Evolutionary conservation across 2,888 invertebrate genomes (phyloP).

Genomic region (Thalpophila matura): DNA sequence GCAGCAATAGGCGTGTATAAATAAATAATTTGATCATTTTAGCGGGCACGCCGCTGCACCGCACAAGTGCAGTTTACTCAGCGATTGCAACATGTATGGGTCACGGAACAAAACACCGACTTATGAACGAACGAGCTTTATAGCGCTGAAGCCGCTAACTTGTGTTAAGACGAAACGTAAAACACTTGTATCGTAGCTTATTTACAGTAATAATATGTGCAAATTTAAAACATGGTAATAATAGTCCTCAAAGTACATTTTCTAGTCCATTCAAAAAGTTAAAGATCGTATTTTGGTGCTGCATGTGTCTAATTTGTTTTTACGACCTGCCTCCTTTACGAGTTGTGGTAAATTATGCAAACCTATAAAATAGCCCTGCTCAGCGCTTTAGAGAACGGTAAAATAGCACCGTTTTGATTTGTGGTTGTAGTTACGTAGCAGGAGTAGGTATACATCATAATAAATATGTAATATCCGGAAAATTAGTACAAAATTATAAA

Average conservation of each 20-base stretch:
- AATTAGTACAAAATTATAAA: no score
- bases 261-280: neutral
- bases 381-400: neutral
- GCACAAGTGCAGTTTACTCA: slow-evolving; percentile 68
- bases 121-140: slow-evolving; percentile 29
- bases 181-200: neutral
- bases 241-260: slow-evolving; percentile 4
- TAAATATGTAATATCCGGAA: no score
- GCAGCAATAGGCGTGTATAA: slow-evolving; percentile 57
- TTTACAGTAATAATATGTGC: neutral
- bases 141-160: slow-evolving; percentile 36
- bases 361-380: neutral
- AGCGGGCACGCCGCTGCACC: slow-evolving; percentile 33
- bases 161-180: neutral
- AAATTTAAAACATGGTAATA: slow-evolving; percentile 2
- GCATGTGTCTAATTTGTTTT: slow-evolving; percentile 10
- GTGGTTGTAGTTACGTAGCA: no score
- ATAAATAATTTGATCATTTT: slow-evolving; percentile 69
- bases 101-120: slow-evolving; percentile 39
- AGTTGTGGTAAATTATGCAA: neutral
- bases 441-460: no score
- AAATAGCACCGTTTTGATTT: neutral
- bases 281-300: neutral
- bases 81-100: slow-evolving; percentile 67
- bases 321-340: neutral